Base-by-base conservation (phyloP, 1,140 invertebrate genomes). In the Anadara kagoshimensis region DNA sequence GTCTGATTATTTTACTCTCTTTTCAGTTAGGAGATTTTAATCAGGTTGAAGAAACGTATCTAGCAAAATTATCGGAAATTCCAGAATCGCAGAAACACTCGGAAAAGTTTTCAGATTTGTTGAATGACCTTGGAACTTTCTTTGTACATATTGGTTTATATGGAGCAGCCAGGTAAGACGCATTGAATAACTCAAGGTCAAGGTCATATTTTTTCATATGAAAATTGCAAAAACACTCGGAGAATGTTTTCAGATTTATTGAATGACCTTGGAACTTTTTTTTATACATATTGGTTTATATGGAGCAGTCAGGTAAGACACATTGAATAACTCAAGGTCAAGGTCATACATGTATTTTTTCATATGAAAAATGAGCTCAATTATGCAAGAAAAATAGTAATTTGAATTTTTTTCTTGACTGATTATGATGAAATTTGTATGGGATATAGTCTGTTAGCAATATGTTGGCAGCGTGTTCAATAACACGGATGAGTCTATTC, bases 11-110 rank as follows among this genome's bases (percentile, higher is more conserved):
- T 36, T 36, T 36, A 44, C 43, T 22, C 16, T 22, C 24, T 41
- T 67, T 47, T 20, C n/a, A 84, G 82, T 61, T 84, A 16, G 82
- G 79, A 36, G 80, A 76, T 26, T 81, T 76, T 62, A 77, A 51
- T 16, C 41, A 65, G 67, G 70, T 68, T 26, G 69, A 76, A 43
- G 66, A 70, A 5, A 79, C 72, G 2, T 84, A 84, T 45, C 22
- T 73, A 20, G 51, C 71, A 18, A 68, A 78, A 53, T 54, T 84
- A 24, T 56, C 41, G 18, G 49, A 74, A 18, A 72, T 78, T 20
- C 61, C 67, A 7, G 53, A 69, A 36, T 22, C 43, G 66, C 65
- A 71, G 1, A 72, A 51, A 12, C 26, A 64, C 7, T 67, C 54
- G 0, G 47, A 72, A 22, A 43, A 69, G 10, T 76, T 69, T 56